Evolutionary conservation across 2,888 invertebrate genomes (phyloP), one percentile per base, ranked within the genome.

Genomic region (Magallana nippona): DNA sequence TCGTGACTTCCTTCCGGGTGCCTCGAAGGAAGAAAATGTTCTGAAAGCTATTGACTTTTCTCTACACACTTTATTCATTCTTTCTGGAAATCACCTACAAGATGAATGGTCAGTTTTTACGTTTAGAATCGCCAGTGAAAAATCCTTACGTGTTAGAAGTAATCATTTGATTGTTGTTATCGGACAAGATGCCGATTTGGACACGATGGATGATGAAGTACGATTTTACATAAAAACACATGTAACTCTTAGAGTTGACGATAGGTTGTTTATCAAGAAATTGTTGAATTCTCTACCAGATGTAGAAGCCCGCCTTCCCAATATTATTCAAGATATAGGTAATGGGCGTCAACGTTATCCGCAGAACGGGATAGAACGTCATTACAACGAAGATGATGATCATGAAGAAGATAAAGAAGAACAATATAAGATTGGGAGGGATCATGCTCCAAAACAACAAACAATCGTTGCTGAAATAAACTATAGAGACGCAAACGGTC

Each of bases 71-170:
- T 15, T 90, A 2, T 88, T 90, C 60, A 77, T 90, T 1, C 55
- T 90, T 10, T 88, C 89, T 1, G 82, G 82, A 2, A 78, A 78
- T 5, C 86, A 87, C 32, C 80, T 87, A 2, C 62, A 85, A 2
- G 88, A 88, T 58, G 90, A 90, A 78, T 90, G 90, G 90, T 85
- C 89, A 3, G 82, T 89, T 44, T 89, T 90, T 79, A 86, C 88
- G 1, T 87, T 90, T 62, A 83, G 88, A 62, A 82, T 84, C 1
- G 89, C 89, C 0, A 86, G 84, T 82, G 88, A 89, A 58, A 88
- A 87, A 77, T 88, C 89, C 10, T 81, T 90, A 27, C 78, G 87
- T 60, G 86, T 88, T 27, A 88, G 86, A 32, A 86, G 85, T 19
- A 90, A 90, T 71, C 86, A 88, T 78, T 83, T 90, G 1, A 87